Evolutionary conservation across 1,140 invertebrate species (phyloP).

Genomic region (Plectrocnemia conspersa): DNA sequence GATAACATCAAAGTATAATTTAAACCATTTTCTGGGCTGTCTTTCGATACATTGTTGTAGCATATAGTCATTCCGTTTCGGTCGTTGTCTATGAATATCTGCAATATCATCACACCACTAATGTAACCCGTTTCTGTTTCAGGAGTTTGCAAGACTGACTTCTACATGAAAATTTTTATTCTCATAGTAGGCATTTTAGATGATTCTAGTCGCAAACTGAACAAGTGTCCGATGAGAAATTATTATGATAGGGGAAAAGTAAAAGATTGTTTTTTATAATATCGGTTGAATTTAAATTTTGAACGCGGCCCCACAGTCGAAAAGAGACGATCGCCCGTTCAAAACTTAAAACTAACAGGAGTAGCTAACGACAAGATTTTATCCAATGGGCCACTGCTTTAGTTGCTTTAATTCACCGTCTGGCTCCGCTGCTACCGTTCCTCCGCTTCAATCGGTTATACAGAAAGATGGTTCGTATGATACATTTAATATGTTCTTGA

Average conservation of each 20-base stretch:
- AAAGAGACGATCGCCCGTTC: background rate
- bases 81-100: background rate
- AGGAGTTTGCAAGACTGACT: slow-evolving; percentile 33
- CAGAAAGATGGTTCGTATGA: slow-evolving; percentile 61
- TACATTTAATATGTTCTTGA: slow-evolving; percentile 13
- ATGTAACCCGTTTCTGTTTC: slow-evolving; percentile 15
- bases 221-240: slow-evolving; percentile 20
- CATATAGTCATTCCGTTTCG: background rate
- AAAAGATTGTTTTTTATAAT: slow-evolving; percentile 17
- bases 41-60: background rate
- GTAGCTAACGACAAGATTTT: slow-evolving; percentile 35
- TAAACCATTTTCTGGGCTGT: too few relatives aligned
- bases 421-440: slow-evolving; percentile 54
- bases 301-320: background rate
- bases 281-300: background rate
- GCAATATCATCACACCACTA: background rate
- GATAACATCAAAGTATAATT: too few relatives aligned
- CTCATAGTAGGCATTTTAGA: slow-evolving; percentile 30
- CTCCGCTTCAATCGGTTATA: slow-evolving; percentile 48
- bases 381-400: slow-evolving; percentile 76
- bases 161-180: slow-evolving; percentile 31
- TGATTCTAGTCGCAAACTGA: slow-evolving; percentile 32
- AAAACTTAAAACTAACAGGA: slow-evolving; percentile 13
- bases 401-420: slow-evolving; percentile 68
- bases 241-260: slow-evolving; percentile 27